phyloP scores from a whole-genome alignment of 2,797 vertebrate species.

The Falco naumanni region DNA sequence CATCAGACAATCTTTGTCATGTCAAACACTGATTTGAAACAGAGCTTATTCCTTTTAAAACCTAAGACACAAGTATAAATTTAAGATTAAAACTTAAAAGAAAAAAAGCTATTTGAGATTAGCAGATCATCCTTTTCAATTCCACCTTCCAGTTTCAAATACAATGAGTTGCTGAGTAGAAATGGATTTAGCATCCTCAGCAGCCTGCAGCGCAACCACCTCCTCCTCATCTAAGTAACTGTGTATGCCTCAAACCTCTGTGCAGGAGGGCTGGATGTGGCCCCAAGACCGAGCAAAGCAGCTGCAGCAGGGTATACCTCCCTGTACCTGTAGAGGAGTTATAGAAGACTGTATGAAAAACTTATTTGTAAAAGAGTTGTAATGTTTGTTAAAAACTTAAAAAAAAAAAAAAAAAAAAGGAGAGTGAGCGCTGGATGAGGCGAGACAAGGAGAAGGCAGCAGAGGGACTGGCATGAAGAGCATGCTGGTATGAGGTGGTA shows the following conservation, averaged over 20 bases:
- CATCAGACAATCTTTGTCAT: neutral
- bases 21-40: neutral
- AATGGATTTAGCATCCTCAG: neutral
- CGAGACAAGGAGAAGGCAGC: no score
- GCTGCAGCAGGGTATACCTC: rapidly evolving
- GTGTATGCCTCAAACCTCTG: rapidly evolving
- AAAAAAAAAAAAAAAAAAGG: no score
- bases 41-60: neutral
- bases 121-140: neutral
- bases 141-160: neutral
- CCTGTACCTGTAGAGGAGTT: neutral
- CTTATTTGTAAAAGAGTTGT: no score
- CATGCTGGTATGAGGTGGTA: no score
- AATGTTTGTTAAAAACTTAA: no score
- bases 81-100: neutral
- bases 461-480: no score
- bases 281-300: rapidly evolving
- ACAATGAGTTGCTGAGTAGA: neutral
- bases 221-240: neutral
- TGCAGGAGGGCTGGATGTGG: neutral
- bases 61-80: neutral
- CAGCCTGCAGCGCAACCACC: neutral
- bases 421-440: no score
- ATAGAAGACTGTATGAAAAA: no score
- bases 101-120: neutral